Base-by-base conservation (phyloP, 2,888 invertebrate genomes). In the Cyclophora albipunctata region DNA sequence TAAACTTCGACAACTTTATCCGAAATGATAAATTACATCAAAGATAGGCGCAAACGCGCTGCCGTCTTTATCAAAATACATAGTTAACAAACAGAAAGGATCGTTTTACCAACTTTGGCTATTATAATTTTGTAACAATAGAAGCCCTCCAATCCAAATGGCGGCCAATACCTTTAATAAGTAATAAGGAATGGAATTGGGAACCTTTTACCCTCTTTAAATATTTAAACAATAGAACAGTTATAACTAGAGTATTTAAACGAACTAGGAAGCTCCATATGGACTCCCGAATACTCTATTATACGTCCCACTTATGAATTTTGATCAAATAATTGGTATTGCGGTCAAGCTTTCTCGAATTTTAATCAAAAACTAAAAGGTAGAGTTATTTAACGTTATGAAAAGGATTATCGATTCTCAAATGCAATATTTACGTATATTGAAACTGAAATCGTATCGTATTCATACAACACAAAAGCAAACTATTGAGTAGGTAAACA, bases 91-190 rank as follows among this genome's bases (percentile, higher is more conserved):
- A 62, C 58, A 58, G 53, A 55, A 58, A 57, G 55, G 56, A 50
- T 57, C 55, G 55, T 58, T 59, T 60, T 63, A 60, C 54, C 50
- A 69, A 69, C 64, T 69, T 63, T 48, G 48, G 49, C 60, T 56
- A 66, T 68, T 70, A 68, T 58, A 59, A 63, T 66, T 63, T 63
- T 62, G 64, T 65, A 65, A 66, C 63, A 72, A 72, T 63, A 58
- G 64, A 62, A 53, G 63, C 60, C 61, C 34, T 58, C 60, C 53
- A 51, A 59, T 61, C 55, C 53, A 62, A 68, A 66, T 61, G 60
- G 64, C 62, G 64, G 63, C 60, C 67, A 66, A 64, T 66, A 62
- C 60, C 59, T 66, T 66, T 64, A 63, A 66, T 71, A 72, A 67
- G 64, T 71, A 69, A 64, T 63, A 63, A 60, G 57, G 57, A 52